Percentiles rank a stretch among this genome's conserved stretches.
phyloP scores from a whole-genome alignment of 2,113 vertebrate genomes.

The Ciconia maguari region DNA sequence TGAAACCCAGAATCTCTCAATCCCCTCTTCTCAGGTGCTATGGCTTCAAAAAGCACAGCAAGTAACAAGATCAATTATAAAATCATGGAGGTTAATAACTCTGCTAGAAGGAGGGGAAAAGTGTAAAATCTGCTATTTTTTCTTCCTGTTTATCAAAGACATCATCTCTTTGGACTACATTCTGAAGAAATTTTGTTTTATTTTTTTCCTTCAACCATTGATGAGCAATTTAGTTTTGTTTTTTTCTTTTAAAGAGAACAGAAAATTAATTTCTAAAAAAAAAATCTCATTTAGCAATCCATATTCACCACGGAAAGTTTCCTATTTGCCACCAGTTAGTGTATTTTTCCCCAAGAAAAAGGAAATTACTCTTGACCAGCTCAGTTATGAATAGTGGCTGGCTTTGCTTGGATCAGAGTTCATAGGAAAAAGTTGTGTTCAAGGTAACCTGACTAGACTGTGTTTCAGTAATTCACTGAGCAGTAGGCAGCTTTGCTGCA shows the following conservation, averaged over 20 bases:
- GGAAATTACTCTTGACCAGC: constrained; percentile 49
- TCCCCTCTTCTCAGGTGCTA: not conserved
- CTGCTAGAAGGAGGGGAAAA: not conserved
- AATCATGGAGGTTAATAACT: not conserved
- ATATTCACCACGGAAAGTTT: constrained; percentile 17
- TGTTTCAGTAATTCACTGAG: not conserved
- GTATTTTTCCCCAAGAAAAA: constrained; percentile 48
- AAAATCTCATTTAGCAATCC: not conserved
- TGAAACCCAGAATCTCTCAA: not conserved
- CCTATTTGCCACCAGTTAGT: constrained; percentile 9
- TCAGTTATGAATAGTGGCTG: constrained; percentile 31
- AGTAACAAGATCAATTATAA: not conserved
- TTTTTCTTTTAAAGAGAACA: not conserved
- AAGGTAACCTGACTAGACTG: not conserved
- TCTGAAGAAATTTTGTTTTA: not conserved
- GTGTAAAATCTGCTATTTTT: not conserved
- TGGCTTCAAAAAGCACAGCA: not conserved
- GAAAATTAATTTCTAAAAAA: not conserved
- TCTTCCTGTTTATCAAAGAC: not conserved
- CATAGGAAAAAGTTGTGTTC: constrained; percentile 34
- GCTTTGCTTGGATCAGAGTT: constrained; percentile 30
- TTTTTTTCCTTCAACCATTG: not conserved
- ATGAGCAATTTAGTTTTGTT: not conserved
- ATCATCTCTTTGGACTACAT: not conserved
- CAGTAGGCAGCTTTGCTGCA: not conserved